Base-by-base conservation (phyloP, 2,113 vertebrate species). In the Heterochromis multidens region DNA sequence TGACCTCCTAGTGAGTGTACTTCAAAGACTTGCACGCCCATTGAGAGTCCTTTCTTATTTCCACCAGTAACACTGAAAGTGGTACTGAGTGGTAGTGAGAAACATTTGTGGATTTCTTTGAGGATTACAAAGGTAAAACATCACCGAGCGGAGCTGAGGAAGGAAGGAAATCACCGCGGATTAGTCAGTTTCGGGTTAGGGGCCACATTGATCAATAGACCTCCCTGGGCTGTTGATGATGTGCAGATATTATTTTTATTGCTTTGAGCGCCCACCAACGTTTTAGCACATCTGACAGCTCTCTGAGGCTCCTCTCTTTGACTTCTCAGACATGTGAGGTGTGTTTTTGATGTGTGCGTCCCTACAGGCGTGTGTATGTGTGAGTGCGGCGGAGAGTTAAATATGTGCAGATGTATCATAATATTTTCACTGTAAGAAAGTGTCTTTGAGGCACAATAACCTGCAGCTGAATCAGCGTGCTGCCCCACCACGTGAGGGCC, bases 341-440 rank as follows among this genome's bases (percentile, higher is more conserved):
- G 83, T 62, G 82, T 84, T 62, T 92, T 52, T 43, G 13, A 82
- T 82, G 84, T 46, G 70, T 79, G 0, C 5, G 33, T 25, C 29
- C 40, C 61, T n/a, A 11, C 58, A 62, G 65, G 78, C 56, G 60
- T 58, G 56, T 49, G 79, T 80, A 25, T 79, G 82, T 61, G 80
- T 27, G 80, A 57, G 72, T 70, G 57, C 46, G 67, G 54, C 61
- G 61, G 67, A 43, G 84, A 81, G 91, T 91, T 96, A 96, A 96
- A 95, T 94, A 91, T 90, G 95, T 94, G 94, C 95, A 96, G 95
- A 96, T 95, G 95, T 96, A 95, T 93, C 93, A 95, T 89, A 96
- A 96, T 96, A 96, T 96, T 96, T 96, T 95, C 90, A 87, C 93
- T 94, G 94, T 93, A 91, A 91, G 86, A 83, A 92, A 94, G 92